These are phyloP conservation scores for Meta bourneti DNA, from an alignment of 2,888 invertebrate genomes.

Conservation along the genomic window DNA sequence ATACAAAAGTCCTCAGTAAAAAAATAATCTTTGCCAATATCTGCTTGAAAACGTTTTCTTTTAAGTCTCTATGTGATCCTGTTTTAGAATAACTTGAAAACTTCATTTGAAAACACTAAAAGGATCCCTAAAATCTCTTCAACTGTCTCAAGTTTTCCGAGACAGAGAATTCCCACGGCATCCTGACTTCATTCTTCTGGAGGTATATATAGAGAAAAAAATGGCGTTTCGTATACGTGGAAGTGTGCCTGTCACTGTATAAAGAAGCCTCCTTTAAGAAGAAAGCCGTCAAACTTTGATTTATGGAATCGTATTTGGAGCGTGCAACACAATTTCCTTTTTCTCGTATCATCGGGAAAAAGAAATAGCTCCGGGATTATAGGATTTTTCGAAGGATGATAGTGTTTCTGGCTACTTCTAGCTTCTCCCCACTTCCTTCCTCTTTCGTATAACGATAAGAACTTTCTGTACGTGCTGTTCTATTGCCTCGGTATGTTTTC, in stretches of 20 bases:
- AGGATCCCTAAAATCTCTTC: not conserved
- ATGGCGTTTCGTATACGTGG: not conserved
- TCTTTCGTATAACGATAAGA: not conserved
- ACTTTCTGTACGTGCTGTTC: too few relatives aligned
- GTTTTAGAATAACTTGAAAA: not conserved
- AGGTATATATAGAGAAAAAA: not conserved
- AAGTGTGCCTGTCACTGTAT: not conserved
- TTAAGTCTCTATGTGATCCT: not conserved
- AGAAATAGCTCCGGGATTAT: not conserved
- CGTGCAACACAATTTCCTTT: constrained; percentile 37
- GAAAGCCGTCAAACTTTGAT: constrained; percentile 42
- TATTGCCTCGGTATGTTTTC: too few relatives aligned
- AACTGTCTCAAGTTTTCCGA: not conserved
- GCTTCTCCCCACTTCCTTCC: not conserved
- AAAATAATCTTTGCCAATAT: not conserved
- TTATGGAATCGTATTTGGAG: constrained; percentile 42
- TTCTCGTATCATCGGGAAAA: constrained; percentile 14
- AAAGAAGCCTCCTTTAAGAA: constrained; percentile 2
- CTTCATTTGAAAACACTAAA: not conserved
- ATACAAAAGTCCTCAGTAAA: too few relatives aligned
- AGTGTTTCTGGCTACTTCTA: not conserved
- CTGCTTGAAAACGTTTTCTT: not conserved
- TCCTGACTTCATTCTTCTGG: not conserved
- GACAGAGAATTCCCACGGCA: not conserved
- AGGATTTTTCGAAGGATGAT: not conserved